These are phyloP conservation scores for Rhizoglyphus robini DNA, from an alignment of 1,140 invertebrate genomes.

Conservation along the genomic window DNA sequence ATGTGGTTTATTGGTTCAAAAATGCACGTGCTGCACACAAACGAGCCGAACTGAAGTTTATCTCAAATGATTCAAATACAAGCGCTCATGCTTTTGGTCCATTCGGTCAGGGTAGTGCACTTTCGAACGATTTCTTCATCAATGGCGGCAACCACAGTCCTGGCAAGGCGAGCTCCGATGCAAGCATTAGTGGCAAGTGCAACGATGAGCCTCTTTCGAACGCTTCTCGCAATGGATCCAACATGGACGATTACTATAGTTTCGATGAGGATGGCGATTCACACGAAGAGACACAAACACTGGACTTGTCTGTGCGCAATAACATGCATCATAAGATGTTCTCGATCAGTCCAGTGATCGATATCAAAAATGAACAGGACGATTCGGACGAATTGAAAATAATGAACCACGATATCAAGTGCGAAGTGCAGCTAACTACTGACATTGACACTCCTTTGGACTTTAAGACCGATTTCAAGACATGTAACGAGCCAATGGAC, in stretches of 20 bases:
- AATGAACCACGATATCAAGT: background rate
- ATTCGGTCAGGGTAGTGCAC: background rate
- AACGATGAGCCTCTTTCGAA: conserved; percentile 17
- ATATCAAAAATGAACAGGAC: background rate
- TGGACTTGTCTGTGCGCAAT: conserved; percentile 26
- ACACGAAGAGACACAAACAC: conserved; percentile 23
- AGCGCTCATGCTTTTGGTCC: background rate
- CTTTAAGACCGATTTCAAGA: background rate
- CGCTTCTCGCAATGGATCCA: conserved; percentile 12
- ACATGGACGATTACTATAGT: conserved; percentile 21
- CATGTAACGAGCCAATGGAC: background rate
- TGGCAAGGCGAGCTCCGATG: conserved; percentile 1
- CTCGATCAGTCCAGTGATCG: background rate
- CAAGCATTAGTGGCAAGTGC: conserved; percentile 14
- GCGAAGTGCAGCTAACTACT: background rate
- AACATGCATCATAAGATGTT: background rate
- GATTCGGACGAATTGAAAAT: background rate
- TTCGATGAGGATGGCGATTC: conserved; percentile 25
- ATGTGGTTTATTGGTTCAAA: conserved; percentile 98
- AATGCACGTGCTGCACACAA: conserved; percentile 91
- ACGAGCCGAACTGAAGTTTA: conserved; percentile 37
- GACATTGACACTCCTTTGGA: background rate
- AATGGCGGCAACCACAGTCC: conserved; percentile 10
- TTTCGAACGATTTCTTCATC: background rate
- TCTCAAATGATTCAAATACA: conserved; percentile 8